Conservation (phyloP, 2,113 vertebrate species). For the Amblyornis subalaris region DNA sequence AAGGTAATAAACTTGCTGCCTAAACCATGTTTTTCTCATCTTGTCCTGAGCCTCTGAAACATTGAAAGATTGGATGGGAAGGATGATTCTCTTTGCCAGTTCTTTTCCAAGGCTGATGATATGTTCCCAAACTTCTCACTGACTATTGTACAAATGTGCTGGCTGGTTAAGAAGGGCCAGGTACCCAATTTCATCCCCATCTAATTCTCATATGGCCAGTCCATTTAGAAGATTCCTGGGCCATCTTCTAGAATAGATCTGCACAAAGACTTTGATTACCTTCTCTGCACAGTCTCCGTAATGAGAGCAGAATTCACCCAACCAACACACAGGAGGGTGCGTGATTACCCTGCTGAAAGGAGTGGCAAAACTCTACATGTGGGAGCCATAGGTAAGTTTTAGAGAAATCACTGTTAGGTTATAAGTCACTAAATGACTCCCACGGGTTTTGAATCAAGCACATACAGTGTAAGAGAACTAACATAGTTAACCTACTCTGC, state of each 20-base stretch:
- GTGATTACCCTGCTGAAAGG: neutral
- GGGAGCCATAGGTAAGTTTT: neutral
- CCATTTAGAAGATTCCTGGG: neutral
- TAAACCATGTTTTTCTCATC: neutral
- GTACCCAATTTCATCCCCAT: neutral
- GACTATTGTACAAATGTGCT: neutral
- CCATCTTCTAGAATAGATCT: neutral
- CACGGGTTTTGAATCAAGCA: neutral
- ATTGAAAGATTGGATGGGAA: neutral
- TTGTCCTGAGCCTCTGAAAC: neutral
- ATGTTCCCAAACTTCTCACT: neutral
- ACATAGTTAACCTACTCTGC: neutral
- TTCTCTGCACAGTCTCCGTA: neutral
- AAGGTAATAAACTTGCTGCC: constrained; percentile 2
- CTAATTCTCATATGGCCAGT: neutral
- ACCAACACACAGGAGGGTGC: neutral
- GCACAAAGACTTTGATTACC: neutral
- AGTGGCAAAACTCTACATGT: neutral
- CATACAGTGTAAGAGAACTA: neutral
- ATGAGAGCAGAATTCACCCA: neutral
- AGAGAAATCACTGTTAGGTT: neutral
- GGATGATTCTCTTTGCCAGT: neutral
- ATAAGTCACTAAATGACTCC: neutral
- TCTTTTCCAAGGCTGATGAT: neutral
- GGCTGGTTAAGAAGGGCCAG: neutral